These are phyloP conservation scores for Ammodytes dubius DNA, from an alignment of 2,113 vertebrate genomes.

Conservation along the genomic window DNA sequence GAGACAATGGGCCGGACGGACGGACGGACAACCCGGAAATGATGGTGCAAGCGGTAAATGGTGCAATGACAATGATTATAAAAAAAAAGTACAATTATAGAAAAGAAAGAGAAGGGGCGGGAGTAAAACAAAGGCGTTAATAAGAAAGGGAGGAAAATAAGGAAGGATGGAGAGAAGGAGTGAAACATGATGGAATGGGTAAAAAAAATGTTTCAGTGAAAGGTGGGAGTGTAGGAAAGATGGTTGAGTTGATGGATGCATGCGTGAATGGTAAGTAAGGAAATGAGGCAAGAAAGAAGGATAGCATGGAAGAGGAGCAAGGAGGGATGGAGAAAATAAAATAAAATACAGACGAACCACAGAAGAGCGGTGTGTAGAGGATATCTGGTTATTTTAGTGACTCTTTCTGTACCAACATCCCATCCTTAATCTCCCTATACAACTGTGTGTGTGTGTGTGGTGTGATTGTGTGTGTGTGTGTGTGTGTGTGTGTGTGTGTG, in stretches of 20 bases:
- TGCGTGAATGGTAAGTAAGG: neutral
- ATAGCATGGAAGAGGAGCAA: neutral
- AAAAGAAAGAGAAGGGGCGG: neutral
- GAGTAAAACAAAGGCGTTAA: neutral
- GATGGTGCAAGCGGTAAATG: no score
- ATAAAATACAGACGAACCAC: neutral
- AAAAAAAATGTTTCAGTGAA: neutral
- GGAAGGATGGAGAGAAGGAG: neutral
- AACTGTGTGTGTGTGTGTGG: conserved; percentile 3
- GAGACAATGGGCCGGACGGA: no score
- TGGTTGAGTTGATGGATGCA: neutral
- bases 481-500: conserved; percentile 44
- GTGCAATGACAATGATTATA: no score
- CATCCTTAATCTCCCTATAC: conserved; percentile 19
- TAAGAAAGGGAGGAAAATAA: neutral
- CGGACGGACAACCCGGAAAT: neutral
- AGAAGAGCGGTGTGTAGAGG: neutral
- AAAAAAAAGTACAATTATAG: neutral
- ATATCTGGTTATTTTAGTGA: conserved; percentile 34
- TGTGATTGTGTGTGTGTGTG: conserved; percentile 1
- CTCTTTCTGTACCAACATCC: conserved; percentile 29
- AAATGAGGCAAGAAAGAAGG: neutral
- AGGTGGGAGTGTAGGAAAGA: neutral
- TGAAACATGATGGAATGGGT: neutral
- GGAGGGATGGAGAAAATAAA: neutral